Percentiles rank a stretch among this genome's conserved stretches.
phyloP scores from a whole-genome alignment of 2,888 invertebrate species.

The Troilus luridus region DNA sequence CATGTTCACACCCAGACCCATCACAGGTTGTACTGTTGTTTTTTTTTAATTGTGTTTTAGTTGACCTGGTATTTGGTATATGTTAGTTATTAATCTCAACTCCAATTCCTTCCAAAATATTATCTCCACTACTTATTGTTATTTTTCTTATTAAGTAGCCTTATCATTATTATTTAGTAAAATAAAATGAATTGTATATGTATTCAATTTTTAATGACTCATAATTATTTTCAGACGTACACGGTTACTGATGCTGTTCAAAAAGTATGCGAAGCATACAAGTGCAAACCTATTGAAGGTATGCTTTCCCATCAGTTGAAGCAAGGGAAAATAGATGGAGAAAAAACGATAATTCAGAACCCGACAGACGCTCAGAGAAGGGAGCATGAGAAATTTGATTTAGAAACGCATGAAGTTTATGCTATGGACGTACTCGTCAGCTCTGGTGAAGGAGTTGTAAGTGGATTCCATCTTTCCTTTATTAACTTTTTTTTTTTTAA shows the following conservation, averaged over 20 bases:
- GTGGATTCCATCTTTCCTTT: constrained; percentile 67
- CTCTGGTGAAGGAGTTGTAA: constrained; percentile 92
- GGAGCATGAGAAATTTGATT: constrained; percentile 96
- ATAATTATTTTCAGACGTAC: constrained; percentile 78
- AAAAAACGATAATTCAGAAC: constrained; percentile 97
- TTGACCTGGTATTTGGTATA: no score
- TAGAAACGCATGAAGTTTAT: constrained; percentile 97
- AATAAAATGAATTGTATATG: no score
- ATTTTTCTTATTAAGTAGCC: no score
- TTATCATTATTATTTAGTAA: no score
- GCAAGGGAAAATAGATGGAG: constrained; percentile 97
- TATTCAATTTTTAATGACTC: not conserved
- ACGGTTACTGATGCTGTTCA: constrained; percentile 92
- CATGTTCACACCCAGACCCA: no score
- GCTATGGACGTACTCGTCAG: constrained; percentile 98
- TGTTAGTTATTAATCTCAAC: no score
- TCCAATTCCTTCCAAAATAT: no score
- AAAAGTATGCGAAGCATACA: constrained; percentile 92
- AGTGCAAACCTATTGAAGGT: constrained; percentile 98
- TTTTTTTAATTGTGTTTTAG: no score
- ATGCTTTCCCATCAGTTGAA: constrained; percentile 96
- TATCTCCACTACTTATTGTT: no score
- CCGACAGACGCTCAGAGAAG: constrained; percentile 97
- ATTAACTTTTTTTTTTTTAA: not conserved
- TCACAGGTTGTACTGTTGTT: no score